A percentile compares a stretch with the other conserved stretches of the same genome.
These are phyloP conservation scores for Ctenomys sociabilis DNA, from an alignment of 2,113 vertebrate species.

Conservation along the genomic window DNA sequence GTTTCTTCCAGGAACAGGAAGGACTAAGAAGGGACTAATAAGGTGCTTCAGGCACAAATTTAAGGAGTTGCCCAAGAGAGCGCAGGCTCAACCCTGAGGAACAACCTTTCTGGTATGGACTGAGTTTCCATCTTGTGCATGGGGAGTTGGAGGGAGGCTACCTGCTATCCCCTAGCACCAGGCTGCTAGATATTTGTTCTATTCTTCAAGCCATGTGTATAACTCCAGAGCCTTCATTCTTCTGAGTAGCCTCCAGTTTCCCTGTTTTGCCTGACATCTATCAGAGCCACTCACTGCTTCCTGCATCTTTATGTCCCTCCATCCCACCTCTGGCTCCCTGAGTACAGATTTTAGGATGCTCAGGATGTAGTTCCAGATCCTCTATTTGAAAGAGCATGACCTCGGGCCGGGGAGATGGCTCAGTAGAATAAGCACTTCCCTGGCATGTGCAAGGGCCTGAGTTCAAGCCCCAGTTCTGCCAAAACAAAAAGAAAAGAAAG, in stretches of 20 bases:
- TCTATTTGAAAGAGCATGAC: not conserved
- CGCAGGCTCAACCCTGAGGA: not conserved
- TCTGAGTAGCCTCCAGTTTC: not conserved
- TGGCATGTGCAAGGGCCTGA: too few relatives aligned
- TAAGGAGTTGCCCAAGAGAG: conserved; percentile 41
- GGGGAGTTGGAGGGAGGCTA: not conserved
- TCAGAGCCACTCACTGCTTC: not conserved
- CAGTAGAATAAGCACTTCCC: too few relatives aligned
- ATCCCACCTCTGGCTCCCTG: accelerated
- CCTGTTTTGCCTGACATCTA: not conserved
- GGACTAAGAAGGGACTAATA: conserved; percentile 28
- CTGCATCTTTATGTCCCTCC: accelerated
- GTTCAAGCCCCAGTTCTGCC: too few relatives aligned
- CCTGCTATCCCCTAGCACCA: not conserved
- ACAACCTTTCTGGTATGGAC: not conserved
- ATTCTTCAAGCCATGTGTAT: not conserved
- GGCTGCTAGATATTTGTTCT: not conserved
- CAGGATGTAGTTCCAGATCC: not conserved
- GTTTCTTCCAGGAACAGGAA: conserved; percentile 57
- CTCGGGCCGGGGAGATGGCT: too few relatives aligned
- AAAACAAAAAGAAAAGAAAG: too few relatives aligned
- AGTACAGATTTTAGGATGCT: not conserved
- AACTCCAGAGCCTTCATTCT: not conserved
- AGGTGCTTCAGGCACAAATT: conserved; percentile 19
- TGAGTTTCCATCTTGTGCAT: not conserved